Evolutionary conservation across 2,797 vertebrate genomes (phyloP).

Genomic region (Micromesistius poutassou): DNA sequence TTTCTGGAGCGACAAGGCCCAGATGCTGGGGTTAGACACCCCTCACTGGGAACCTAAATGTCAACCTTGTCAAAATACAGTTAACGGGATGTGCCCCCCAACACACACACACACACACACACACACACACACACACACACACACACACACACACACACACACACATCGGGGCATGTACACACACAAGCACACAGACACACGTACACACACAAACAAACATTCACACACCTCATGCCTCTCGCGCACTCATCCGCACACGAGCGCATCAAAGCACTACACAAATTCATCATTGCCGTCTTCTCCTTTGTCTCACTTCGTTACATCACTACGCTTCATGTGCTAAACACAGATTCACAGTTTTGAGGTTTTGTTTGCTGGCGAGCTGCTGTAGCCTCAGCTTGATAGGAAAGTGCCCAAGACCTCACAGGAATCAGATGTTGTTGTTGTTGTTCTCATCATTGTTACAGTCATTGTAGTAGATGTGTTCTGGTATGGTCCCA

Average conservation of each 20-base stretch:
- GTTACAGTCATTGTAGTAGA: background rate
- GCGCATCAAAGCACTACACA: slow-evolving; percentile 65
- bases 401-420: slow-evolving; percentile 8
- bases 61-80: slow-evolving; percentile 56
- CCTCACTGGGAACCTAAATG: slow-evolving; percentile 57
- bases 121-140: background rate
- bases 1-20: slow-evolving; percentile 39
- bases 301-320: slow-evolving; percentile 58
- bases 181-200: slow-evolving; percentile 28
- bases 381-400: background rate
- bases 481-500: background rate
- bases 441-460: background rate
- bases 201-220: slow-evolving; percentile 12
- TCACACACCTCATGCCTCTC: slow-evolving; percentile 28
- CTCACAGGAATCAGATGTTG: slow-evolving; percentile 2
- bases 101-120: slow-evolving; percentile 11
- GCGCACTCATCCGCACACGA: slow-evolving; percentile 68
- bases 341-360: slow-evolving; percentile 46
- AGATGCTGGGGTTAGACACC: slow-evolving; percentile 54
- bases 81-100: slow-evolving; percentile 19
- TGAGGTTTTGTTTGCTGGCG: slow-evolving; percentile 25
- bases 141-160: slow-evolving; percentile 20
- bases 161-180: slow-evolving; percentile 16
- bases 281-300: slow-evolving; percentile 57
- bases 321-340: slow-evolving; percentile 59